Conservation (phyloP, 2,888 invertebrate species). For the Lithophane ornitopus region DNA sequence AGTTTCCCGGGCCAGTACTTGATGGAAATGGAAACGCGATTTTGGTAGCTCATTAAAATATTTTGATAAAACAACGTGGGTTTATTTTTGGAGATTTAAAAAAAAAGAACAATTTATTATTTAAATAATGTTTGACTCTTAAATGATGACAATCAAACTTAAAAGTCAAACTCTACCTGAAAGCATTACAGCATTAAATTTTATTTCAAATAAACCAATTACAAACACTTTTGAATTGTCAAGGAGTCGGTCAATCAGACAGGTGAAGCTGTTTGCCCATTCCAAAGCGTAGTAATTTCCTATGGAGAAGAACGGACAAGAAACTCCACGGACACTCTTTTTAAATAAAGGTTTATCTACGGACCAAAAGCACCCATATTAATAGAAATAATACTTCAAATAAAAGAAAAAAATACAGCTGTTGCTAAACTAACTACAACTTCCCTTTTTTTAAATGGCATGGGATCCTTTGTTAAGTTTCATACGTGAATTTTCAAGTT, state of each 20-base stretch:
- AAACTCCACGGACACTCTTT: no score
- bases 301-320: no score
- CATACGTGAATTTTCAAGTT: not conserved
- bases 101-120: not conserved
- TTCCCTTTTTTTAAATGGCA: not conserved
- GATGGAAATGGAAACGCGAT: constrained; percentile 7
- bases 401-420: no score
- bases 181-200: no score
- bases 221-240: no score
- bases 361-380: not conserved
- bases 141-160: not conserved
- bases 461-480: no score
- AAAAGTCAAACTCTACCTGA: no score
- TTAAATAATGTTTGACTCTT: not conserved
- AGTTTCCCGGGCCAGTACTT: constrained; percentile 2
- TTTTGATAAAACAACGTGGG: not conserved
- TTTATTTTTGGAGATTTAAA: not conserved
- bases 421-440: not conserved
- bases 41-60: constrained; percentile 24
- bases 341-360: not conserved
- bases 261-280: no score
- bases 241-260: no score
- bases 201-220: no score
- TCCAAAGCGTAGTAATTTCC: no score
- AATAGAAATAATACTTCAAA: not conserved